Evolutionary conservation across 2,113 vertebrate species (phyloP), one percentile per base, ranked within the genome.

Genomic region (Istiophorus platypterus): DNA sequence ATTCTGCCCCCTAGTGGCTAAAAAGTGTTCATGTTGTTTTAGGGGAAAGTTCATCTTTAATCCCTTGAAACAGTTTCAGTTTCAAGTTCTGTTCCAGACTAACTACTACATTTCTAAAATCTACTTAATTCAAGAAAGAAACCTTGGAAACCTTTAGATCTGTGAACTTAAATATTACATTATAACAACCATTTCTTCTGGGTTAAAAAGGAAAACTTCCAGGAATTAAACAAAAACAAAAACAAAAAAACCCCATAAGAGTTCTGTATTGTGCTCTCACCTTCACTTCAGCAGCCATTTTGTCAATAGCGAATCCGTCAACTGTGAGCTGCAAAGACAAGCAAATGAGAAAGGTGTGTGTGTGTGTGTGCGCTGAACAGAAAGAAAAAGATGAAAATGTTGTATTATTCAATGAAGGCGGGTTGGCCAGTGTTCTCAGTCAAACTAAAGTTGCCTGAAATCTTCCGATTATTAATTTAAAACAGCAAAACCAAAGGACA

Each of bases 241-340:
- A n/a, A n/a, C n/a, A 0, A 37, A 61, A n/a, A 6, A 1, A 5
- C 41, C 31, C 31, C 31, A 34, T 45, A 3, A 71, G 41, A 42
- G 41, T 34, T 52, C 2, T 27, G 24, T 27, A 24, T 29, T 49
- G 15, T 13, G 1, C 14, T 29, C 95, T 97, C 94, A 99, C 98
- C 97, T 99, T 99, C 54, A 99, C 95, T 90, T 99, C 98, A 86
- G 96, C 94, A 20, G 98, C 98, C 97, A 99, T 99, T 95, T 99
- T 99, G 84, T 99, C 98, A 51, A 96, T 92, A 57, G 98, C 98
- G 94, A 99, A 99, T 42, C 98, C 98, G 74, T 99, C 98, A 47
- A 98, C 97, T 12, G 98, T 96, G 58, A 99, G 96, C 98, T 99
- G 91, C 37, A 92, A 15, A 72, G 54, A 58, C 20, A 80, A 6